These are phyloP conservation scores for Hypena proboscidalis DNA, from an alignment of 2,888 invertebrate species.

Conservation along the genomic window DNA sequence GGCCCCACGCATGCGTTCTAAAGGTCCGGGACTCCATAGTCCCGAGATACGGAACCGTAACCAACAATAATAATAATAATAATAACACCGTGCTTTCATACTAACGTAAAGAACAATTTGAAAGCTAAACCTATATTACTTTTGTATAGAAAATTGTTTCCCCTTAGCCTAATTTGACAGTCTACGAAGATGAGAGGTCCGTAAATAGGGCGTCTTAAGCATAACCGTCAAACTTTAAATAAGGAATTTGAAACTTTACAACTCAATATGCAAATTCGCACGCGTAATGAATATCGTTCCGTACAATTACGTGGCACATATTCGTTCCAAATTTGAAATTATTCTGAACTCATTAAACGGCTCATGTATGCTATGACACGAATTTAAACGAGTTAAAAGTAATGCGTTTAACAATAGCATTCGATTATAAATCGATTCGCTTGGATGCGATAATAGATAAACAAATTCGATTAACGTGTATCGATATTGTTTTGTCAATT, in stretches of 20 bases:
- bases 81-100: too few species aligned
- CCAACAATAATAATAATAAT: too few species aligned
- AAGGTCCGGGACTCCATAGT: too few species aligned
- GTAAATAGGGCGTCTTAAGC: not conserved
- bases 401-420: slow-evolving; percentile 3
- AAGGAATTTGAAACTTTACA: slow-evolving; percentile 20
- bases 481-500: not conserved
- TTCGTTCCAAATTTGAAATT: slow-evolving; percentile 25
- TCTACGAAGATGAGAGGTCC: too few species aligned
- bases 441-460: slow-evolving; percentile 4
- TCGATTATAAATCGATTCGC: slow-evolving; percentile 6
- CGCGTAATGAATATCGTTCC: slow-evolving; percentile 24
- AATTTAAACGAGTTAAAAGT: slow-evolving; percentile 13
- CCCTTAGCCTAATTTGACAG: too few species aligned
- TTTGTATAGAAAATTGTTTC: too few species aligned
- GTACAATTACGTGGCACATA: slow-evolving; percentile 28
- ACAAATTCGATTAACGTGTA: not conserved
- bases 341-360: slow-evolving; percentile 27
- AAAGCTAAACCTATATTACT: too few species aligned
- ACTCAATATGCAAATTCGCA: slow-evolving; percentile 30
- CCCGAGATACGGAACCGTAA: too few species aligned
- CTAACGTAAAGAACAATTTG: too few species aligned
- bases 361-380: slow-evolving; percentile 16
- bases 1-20: too few species aligned
- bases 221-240: not conserved